phyloP scores from a whole-genome alignment of 2,113 vertebrate genomes.

The Eulemur macaco region DNA sequence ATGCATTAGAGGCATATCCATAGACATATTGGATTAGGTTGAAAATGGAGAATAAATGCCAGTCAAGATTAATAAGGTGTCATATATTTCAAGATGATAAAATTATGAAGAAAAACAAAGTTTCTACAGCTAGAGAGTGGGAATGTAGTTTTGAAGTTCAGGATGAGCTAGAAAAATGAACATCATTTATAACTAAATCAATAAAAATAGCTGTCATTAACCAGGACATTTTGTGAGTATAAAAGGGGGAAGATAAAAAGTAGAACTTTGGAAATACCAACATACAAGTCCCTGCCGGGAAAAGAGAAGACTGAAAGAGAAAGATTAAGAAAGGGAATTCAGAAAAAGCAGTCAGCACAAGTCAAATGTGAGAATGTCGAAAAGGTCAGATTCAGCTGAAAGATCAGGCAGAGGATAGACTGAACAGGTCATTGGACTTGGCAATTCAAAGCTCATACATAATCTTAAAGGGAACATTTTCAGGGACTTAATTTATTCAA shows the following conservation, averaged over 20 bases:
- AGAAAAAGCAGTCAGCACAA: background rate
- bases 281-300: background rate
- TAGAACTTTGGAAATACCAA: background rate
- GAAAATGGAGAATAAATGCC: background rate
- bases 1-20: background rate
- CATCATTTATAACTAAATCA: background rate
- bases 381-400: background rate
- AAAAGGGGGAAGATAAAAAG: background rate
- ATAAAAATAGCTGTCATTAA: background rate
- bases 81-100: background rate
- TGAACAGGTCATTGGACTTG: background rate
- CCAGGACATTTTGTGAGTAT: background rate
- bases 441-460: background rate
- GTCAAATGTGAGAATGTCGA: background rate
- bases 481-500: background rate
- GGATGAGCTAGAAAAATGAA: background rate
- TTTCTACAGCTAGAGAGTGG: background rate
- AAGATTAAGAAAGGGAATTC: background rate
- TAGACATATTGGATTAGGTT: background rate
- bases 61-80: background rate
- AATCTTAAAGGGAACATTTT: background rate
- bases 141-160: background rate
- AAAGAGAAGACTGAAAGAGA: background rate
- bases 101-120: background rate
- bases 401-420: background rate